Conservation (phyloP, 2,113 vertebrate genomes). For the Eurystomus gularis region DNA sequence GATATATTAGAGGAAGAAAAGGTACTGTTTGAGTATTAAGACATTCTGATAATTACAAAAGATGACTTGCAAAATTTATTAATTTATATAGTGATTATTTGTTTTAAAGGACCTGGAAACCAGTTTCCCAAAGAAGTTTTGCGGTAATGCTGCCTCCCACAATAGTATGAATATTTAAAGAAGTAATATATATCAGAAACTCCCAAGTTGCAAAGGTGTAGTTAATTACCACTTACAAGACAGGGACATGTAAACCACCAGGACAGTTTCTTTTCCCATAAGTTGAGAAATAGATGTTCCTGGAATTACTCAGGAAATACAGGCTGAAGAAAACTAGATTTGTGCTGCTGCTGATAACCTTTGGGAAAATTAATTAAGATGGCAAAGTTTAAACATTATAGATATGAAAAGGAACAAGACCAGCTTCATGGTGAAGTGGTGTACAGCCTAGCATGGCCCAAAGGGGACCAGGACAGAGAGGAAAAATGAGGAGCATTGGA, state of each 20-base stretch:
- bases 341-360: neutral
- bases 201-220: neutral
- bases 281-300: neutral
- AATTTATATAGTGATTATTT: neutral
- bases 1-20: neutral
- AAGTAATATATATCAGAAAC: neutral
- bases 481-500: neutral
- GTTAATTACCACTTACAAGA: neutral
- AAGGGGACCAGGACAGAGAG: neutral
- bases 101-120: neutral
- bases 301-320: neutral
- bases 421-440: neutral
- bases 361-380: neutral
- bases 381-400: neutral
- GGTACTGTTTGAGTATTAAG: neutral
- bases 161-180: constrained; percentile 17
- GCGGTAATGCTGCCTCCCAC: neutral
- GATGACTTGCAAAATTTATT: constrained; percentile 17
- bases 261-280: neutral
- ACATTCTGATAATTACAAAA: constrained; percentile 6
- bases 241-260: neutral
- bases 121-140: neutral
- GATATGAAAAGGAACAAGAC: neutral
- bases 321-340: neutral
- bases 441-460: neutral